phyloP scores from a whole-genome alignment of 2,113 vertebrate species.

The Vombatus ursinus region DNA sequence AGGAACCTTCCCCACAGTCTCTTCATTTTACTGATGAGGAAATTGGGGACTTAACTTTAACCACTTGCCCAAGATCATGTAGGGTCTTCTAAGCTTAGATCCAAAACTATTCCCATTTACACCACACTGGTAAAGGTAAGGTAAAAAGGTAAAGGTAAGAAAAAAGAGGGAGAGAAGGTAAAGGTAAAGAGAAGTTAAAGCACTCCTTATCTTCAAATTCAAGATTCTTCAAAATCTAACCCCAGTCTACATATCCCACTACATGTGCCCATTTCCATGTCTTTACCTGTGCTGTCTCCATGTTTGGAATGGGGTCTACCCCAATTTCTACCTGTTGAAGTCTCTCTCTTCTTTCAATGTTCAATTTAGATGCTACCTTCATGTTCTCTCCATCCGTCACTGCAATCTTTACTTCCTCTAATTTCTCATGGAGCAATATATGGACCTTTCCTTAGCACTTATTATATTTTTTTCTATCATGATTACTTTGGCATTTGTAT shows the following conservation, averaged over 20 bases:
- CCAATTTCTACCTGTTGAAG: neutral
- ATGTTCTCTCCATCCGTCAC: neutral
- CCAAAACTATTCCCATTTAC: neutral
- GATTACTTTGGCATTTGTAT: neutral
- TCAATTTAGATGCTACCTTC: neutral
- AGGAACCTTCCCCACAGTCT: neutral
- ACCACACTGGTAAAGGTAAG: neutral
- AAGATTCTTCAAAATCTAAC: neutral
- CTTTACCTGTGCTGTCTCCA: neutral
- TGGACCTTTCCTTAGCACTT: neutral
- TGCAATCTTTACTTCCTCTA: neutral
- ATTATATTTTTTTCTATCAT: neutral
- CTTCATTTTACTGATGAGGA: neutral
- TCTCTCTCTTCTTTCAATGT: neutral
- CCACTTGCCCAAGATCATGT: neutral
- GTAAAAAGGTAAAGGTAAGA: no score
- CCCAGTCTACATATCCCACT: neutral
- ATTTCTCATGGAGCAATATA: neutral
- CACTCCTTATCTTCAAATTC: neutral
- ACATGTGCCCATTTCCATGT: neutral
- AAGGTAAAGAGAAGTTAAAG: neutral
- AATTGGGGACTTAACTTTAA: neutral
- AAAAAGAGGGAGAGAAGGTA: no score
- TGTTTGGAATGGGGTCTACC: neutral
- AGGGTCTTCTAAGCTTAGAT: neutral